phyloP scores from a whole-genome alignment of 2,888 invertebrate species.

The Deilephila porcellus region DNA sequence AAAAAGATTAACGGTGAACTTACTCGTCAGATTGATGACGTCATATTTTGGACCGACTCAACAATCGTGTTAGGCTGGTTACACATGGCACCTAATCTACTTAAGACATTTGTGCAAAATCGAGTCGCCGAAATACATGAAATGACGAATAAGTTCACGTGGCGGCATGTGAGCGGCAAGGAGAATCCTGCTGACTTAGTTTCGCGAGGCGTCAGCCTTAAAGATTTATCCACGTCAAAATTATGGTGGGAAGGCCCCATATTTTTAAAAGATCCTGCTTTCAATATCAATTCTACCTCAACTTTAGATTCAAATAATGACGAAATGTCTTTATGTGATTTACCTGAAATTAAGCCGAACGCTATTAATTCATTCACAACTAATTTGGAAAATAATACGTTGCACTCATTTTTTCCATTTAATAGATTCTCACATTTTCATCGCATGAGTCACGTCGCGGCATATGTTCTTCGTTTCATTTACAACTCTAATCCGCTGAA shows the following conservation, averaged over 20 bases:
- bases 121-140: constrained; percentile 28
- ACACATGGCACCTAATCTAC: constrained; percentile 19
- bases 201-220: background rate
- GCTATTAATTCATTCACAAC: too few relatives aligned
- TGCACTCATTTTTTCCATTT: background rate
- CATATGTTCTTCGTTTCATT: background rate
- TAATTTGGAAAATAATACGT: too few relatives aligned
- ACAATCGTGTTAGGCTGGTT: constrained; percentile 31
- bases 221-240: background rate
- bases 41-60: constrained; percentile 31
- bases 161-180: constrained; percentile 19
- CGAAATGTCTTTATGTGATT: background rate
- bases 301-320: background rate
- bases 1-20: constrained; percentile 11
- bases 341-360: too few relatives aligned
- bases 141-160: background rate
- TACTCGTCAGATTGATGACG: background rate
- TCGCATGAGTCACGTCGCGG: background rate
- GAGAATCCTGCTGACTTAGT: constrained; percentile 13
- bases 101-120: constrained; percentile 31
- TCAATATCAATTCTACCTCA: background rate
- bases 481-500: background rate
- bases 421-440: background rate
- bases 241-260: background rate
- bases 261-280: background rate